Percentiles rank a stretch among this genome's conserved stretches.
phyloP scores from a whole-genome alignment of 2,797 vertebrate species.

The Mus spretus region DNA sequence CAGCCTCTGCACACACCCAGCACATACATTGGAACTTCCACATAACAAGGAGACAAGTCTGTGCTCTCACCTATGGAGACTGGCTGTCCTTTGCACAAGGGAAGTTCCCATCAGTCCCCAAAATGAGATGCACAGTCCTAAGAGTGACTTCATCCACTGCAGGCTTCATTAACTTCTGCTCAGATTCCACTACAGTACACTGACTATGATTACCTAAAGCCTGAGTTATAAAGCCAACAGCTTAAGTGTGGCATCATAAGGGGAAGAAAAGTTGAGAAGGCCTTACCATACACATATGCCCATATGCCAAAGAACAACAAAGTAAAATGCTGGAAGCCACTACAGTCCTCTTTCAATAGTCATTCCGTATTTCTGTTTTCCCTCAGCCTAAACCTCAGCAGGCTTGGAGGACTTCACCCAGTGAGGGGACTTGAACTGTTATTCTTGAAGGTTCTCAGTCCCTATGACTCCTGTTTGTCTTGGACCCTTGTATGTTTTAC shows the following conservation, averaged over 20 bases:
- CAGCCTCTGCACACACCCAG: background rate
- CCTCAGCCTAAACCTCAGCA: background rate
- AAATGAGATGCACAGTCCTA: background rate
- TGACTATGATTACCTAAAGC: constrained; percentile 8
- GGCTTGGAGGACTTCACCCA: background rate
- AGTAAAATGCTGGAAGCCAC: background rate
- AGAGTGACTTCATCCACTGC: background rate
- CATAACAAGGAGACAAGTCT: background rate
- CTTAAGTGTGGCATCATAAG: background rate
- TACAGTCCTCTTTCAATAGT: background rate
- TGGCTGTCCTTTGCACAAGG: background rate
- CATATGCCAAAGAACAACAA: background rate
- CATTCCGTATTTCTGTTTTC: constrained; percentile 9
- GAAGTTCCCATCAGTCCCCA: background rate
- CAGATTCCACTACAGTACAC: background rate
- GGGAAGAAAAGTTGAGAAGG: background rate
- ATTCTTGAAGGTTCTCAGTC: background rate
- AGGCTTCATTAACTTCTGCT: background rate
- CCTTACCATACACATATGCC: background rate
- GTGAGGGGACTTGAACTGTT: background rate
- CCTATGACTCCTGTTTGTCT: background rate
- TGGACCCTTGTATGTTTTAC: background rate
- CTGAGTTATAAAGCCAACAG: constrained; percentile 26
- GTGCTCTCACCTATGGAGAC: background rate
- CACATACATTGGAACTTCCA: background rate